Base-by-base conservation (phyloP, 2,113 vertebrate genomes). In the Macquaria ambigua region DNA sequence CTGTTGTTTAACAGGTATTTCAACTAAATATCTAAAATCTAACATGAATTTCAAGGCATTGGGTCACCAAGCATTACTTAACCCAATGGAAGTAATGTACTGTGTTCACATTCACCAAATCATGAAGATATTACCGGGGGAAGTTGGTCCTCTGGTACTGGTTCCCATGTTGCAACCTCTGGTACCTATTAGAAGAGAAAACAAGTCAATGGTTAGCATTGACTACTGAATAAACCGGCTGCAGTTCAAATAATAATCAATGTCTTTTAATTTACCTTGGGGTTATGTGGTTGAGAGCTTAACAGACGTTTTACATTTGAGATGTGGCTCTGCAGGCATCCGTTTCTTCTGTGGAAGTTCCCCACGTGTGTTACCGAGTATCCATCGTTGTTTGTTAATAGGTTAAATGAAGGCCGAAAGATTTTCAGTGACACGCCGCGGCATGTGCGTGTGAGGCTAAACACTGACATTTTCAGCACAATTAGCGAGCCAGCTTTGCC, bases 161-260 rank as follows among this genome's bases (percentile, higher is more conserved):
- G 85, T 34, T 95, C 85, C 95, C 96, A 96, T 43, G 95, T 94
- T 59, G 96, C 74, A 50, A 16, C 82, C 58, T 81, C 28, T 23
- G 95, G 95, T 8, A 96, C 92, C 96, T 96, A 46, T 28, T 6
- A 67, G 31, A 68, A 50, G 9, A 83, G 16, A 81, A n/a, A 34
- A 15, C 5, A 50, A 0, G 16, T 58, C 3, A 15, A 1, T 23
- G 6, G 11, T n/a, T 3, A 59, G 53, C 21, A 21, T 5, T 8
- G 8, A 14, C 10, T 28, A 0, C 41, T 9, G 1, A 48, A 23
- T 21, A 31, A 31, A 59, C 11, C 0, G 5, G 9, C 18, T n/a
- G 3, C 11, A 48, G 25, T 5, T 25, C 0, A 48, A 37, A 31
- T 58, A 15, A 37, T 28, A 16, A 23, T n/a, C 12, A 39, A 1